Percentiles rank a stretch among this genome's conserved stretches.
phyloP scores from a whole-genome alignment of 2,797 vertebrate species.

The Silurus aristotelis region DNA sequence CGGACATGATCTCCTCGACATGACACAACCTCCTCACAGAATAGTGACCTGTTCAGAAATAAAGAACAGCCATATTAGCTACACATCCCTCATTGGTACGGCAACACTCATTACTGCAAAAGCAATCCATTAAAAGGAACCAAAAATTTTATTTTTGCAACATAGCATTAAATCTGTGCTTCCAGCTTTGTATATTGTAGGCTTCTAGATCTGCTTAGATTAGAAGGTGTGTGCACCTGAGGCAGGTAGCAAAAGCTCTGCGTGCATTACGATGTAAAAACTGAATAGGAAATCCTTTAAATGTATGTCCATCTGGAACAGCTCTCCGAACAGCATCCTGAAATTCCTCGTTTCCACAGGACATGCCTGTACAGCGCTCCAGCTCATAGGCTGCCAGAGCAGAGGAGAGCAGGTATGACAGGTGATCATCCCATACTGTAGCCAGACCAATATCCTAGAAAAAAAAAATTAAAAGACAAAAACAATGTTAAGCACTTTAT shows the following conservation, averaged over 20 bases:
- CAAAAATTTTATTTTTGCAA: not conserved
- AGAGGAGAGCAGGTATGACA: constrained; percentile 92
- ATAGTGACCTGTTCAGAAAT: constrained; percentile 79
- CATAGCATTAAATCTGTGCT: too few relatives aligned
- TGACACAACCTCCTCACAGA: constrained; percentile 93
- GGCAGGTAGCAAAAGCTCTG: constrained; percentile 87
- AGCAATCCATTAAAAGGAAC: not conserved
- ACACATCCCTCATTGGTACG: not conserved
- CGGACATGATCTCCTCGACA: constrained; percentile 95
- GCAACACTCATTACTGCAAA: not conserved
- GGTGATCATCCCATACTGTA: constrained; percentile 93
- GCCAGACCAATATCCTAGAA: constrained; percentile 86
- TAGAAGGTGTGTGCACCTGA: constrained; percentile 75
- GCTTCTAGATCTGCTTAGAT: not conserved
- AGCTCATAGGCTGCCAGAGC: constrained; percentile 92
- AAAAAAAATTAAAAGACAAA: not conserved
- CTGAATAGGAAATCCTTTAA: constrained; percentile 97
- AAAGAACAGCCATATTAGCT: not conserved
- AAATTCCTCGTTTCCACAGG: constrained; percentile 95
- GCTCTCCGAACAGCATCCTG: constrained; percentile 91
- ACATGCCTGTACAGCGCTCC: constrained; percentile 86
- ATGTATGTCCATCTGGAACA: constrained; percentile 94
- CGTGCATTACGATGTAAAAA: constrained; percentile 91
- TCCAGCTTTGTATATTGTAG: not conserved
- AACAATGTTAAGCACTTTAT: not conserved